Conservation (phyloP, 2,888 invertebrate genomes). For the Sympetrum striolatum region DNA sequence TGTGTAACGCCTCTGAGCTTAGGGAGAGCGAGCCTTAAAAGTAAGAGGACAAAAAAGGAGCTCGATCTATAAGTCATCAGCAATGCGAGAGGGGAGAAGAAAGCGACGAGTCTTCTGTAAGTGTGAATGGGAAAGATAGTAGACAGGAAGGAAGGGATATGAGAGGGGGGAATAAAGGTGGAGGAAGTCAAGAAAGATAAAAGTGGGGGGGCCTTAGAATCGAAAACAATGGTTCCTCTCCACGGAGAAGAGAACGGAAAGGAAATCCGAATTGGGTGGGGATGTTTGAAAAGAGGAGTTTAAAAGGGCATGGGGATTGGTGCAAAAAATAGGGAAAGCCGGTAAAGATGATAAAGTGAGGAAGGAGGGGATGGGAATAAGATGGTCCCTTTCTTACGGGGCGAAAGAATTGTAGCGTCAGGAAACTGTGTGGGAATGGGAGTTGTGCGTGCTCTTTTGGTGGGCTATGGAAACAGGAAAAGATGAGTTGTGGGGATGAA, state of each 20-base stretch:
- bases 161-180: not conserved
- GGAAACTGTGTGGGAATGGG: constrained; percentile 23
- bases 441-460: constrained; percentile 2
- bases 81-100: not conserved
- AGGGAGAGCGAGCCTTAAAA: too few species aligned
- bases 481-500: not conserved
- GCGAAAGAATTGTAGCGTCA: not conserved
- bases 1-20: too few species aligned
- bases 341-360: constrained; percentile 36
- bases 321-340: constrained; percentile 13
- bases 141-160: not conserved
- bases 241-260: not conserved
- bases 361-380: constrained; percentile 2
- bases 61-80: too few species aligned
- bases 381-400: constrained; percentile 1
- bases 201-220: not conserved
- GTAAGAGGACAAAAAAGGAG: not conserved
- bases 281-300: not conserved
- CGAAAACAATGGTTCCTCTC: not conserved
- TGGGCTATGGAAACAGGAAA: not conserved
- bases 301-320: not conserved
- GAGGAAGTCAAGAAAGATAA: too few species aligned
- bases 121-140: too few species aligned
- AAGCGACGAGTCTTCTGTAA: not conserved
- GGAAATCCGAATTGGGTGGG: not conserved